phyloP scores from a whole-genome alignment of 64 coral and sea anemone genomes.

The Pocillopora verrucosa region DNA sequence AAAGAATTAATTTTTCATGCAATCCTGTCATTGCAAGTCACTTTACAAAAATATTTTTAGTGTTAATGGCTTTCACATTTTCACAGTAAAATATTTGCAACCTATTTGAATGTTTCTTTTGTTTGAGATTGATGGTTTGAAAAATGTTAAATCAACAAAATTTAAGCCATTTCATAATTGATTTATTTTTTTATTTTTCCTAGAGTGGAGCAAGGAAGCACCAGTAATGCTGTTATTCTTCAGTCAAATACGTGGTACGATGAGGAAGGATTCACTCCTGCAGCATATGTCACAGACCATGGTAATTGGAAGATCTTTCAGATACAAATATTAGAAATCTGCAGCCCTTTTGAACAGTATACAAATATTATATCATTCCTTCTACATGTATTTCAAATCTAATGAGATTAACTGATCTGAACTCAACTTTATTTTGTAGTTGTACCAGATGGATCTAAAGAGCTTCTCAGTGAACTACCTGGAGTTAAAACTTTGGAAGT shows the following conservation, averaged over 20 bases:
- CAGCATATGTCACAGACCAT: conserved; percentile 58
- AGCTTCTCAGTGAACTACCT: conserved; percentile 59
- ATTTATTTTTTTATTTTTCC: background rate
- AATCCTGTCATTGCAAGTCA: no score
- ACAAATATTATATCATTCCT: no score
- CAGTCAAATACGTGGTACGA: conserved; percentile 74
- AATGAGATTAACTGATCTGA: background rate
- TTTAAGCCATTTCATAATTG: background rate
- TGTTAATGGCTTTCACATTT: no score
- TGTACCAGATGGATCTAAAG: conserved; percentile 71
- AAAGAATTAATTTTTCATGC: no score
- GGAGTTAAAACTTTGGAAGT: conserved; percentile 79
- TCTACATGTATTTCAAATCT: no score
- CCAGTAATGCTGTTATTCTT: conserved; percentile 49
- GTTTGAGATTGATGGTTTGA: no score
- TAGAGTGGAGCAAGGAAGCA: conserved; percentile 41
- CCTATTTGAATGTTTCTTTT: no score
- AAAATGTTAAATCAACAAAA: no score
- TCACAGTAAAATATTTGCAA: no score
- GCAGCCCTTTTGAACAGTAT: no score
- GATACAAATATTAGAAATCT: no score
- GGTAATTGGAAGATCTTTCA: background rate
- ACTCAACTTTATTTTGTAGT: conserved; percentile 31
- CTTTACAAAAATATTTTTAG: no score
- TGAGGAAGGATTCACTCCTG: conserved; percentile 44